Evolutionary conservation across 30 jellyfish, hydroid and myxozoan genomes (phyloP).

Genomic region (Mastigias papua): DNA sequence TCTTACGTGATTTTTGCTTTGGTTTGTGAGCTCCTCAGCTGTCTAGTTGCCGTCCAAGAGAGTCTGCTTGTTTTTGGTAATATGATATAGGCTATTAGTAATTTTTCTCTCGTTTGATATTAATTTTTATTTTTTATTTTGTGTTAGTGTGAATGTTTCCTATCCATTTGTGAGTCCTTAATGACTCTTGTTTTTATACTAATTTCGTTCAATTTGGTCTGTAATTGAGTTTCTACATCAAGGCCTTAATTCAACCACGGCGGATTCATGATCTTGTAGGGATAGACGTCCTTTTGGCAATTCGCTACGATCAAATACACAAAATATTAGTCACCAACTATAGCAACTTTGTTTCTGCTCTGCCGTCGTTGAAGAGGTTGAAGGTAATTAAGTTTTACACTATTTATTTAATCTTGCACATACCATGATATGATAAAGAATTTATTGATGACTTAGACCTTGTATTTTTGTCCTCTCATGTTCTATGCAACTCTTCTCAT

Average conservation of each 20-base stretch:
- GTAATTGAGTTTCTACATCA: conserved; percentile 75
- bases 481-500: not conserved
- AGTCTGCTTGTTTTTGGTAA: conserved; percentile 1
- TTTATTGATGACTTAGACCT: conserved; percentile 24
- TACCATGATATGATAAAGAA: conserved; percentile 61
- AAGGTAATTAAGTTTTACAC: conserved; percentile 65
- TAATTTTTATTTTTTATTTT: conserved; percentile 42
- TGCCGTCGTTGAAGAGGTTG: not conserved
- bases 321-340: not conserved
- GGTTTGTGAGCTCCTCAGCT: conserved; percentile 25
- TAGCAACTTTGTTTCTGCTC: not conserved
- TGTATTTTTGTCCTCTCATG: not conserved
- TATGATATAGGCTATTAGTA: not conserved
- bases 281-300: too few species aligned
- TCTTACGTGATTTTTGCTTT: conserved; percentile 11
- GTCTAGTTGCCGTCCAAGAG: conserved; percentile 14
- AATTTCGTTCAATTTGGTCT: conserved; percentile 63
- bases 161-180: conserved; percentile 61
- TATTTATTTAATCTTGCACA: conserved; percentile 79
- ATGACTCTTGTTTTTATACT: conserved; percentile 73
- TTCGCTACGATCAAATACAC: not conserved
- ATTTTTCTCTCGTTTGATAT: conserved; percentile 19
- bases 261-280: not conserved
- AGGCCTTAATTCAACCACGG: not conserved
- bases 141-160: conserved; percentile 67